Base-by-base conservation (phyloP, 2,797 vertebrate genomes). In the Rhinella marina region DNA sequence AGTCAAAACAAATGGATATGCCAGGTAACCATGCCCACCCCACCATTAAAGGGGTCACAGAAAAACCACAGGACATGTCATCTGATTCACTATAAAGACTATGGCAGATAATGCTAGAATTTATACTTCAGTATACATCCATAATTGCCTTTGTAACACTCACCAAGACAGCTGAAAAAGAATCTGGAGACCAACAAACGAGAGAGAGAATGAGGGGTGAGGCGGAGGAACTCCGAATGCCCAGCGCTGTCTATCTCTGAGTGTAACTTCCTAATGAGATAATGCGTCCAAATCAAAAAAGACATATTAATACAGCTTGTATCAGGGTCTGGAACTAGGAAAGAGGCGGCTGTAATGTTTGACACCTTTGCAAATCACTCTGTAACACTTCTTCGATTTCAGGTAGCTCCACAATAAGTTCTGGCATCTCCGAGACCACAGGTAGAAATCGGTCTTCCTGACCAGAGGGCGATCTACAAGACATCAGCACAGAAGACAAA, bases 91-190 rank as follows among this genome's bases (percentile, higher is more conserved):
- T 72, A 72, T 10, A 72, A 72, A 72, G 29, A 68, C 9, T n/a
- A 4, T 27, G 14, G 25, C 25, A 68, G n/a, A n/a, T 14, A 64
- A 29, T 66, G 12, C n/a, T 66, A 66, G 10, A 62, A 14, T 66
- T 27, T 14, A 16, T 70, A 32, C 7, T 41, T 72, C 14, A 1
- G 13, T 66, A 66, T 27, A 27, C 41, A 23, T 19, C 27, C 12
- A 7, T 29, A 66, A 59, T 6, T 25, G 64, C 11, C 4, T 23
- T n/a, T 50, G 6, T 50, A 77, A 77, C 4, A 82, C 93, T 94
- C 88, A 97, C 97, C 95, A 32, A 97, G 90, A 29, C 96, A 92
- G 86, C 90, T 88, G 91, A 91, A 91, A 91, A 97, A 93, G 0
- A 93, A 90, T 14, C 92, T 92, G 86, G 95, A 94, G 61, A 92